Conservation (phyloP, 1,140 invertebrate species). For the Sitobion miscanthi region DNA sequence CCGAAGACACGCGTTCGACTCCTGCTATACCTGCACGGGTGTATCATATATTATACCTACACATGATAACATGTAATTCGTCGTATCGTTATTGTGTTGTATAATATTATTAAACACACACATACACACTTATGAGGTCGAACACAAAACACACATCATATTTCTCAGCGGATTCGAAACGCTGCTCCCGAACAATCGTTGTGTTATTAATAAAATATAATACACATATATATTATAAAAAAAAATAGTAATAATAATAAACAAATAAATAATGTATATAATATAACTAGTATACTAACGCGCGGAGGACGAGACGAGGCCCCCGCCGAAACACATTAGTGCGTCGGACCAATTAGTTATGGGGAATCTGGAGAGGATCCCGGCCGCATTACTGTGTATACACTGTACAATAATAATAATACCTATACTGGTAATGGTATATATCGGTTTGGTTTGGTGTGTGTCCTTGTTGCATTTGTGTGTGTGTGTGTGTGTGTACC, state of each 20-base stretch:
- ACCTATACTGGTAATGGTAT: neutral
- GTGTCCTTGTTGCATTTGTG: conserved; percentile 54
- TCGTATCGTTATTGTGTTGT: neutral
- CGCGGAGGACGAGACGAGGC: too few relatives aligned
- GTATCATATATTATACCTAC: neutral
- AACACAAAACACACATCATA: conserved; percentile 48
- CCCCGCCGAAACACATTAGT: conserved; percentile 41
- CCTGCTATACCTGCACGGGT: neutral
- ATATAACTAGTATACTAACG: neutral
- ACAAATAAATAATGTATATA: conserved; percentile 18
- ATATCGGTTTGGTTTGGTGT: conserved; percentile 40
- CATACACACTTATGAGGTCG: neutral
- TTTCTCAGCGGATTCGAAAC: conserved; percentile 50
- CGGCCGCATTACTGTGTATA: neutral
- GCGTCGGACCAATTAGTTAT: conserved; percentile 51
- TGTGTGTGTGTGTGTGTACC: neutral
- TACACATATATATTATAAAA: neutral
- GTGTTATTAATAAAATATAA: conserved; percentile 45
- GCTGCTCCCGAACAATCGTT: conserved; percentile 23
- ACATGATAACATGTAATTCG: neutral
- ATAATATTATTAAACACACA: neutral
- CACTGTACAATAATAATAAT: neutral
- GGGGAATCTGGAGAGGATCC: conserved; percentile 41
- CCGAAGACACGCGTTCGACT: conserved; percentile 1
- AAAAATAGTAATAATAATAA: conserved; percentile 5